These are phyloP conservation scores for Drymonia ruficornis DNA, from an alignment of 2,888 invertebrate genomes.

Conservation along the genomic window DNA sequence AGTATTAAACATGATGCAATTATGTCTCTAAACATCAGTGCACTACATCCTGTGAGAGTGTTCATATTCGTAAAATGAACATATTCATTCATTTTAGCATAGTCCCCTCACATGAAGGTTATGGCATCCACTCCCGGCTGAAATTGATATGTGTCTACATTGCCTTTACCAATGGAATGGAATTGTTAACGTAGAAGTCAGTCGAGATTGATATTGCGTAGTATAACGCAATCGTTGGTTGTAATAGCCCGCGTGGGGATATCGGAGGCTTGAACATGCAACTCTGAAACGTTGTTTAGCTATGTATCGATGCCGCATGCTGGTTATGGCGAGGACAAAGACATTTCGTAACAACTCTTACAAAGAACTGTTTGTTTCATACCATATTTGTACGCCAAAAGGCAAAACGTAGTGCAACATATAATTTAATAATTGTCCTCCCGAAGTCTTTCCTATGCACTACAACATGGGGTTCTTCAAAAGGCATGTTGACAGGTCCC, in stretches of 20 bases:
- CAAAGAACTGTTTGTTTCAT: no score
- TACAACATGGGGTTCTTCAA: no score
- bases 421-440: no score
- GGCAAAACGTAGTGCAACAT: no score
- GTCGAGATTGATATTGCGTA: not conserved
- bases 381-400: no score
- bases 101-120: not conserved
- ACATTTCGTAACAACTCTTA: no score
- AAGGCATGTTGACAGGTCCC: no score
- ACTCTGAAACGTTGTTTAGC: not conserved
- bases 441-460: no score
- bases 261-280: not conserved
- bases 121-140: not conserved
- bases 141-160: not conserved
- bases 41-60: no score
- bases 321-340: no score
- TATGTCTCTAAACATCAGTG: no score
- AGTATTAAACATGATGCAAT: not conserved
- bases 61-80: not conserved
- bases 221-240: not conserved
- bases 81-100: not conserved
- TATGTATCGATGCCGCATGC: not conserved
- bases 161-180: not conserved
- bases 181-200: not conserved
- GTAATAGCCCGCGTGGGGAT: not conserved